Evolutionary conservation across 2,113 vertebrate species (phyloP).

Genomic region (Lagenorhynchus albirostris): DNA sequence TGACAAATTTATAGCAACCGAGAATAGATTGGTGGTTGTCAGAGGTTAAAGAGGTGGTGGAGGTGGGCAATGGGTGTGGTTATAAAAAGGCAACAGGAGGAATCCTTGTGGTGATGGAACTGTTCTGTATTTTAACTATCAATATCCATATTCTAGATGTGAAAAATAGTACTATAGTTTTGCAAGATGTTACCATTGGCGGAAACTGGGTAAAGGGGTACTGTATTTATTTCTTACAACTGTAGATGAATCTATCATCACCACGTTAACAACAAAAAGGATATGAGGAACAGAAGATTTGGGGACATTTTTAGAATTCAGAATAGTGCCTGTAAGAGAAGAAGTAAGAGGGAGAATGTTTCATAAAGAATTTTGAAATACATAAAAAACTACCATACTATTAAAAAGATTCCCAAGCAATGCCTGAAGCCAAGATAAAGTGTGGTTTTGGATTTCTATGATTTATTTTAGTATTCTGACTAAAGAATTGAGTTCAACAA

Average conservation of each 20-base stretch:
- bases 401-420: background rate
- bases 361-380: background rate
- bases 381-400: background rate
- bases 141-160: background rate
- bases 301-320: background rate
- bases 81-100: background rate
- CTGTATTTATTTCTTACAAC: background rate
- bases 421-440: background rate
- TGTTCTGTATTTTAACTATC: background rate
- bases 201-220: background rate
- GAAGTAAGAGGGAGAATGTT: background rate
- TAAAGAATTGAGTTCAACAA: background rate
- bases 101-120: background rate
- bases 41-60: background rate
- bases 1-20: background rate
- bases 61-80: background rate
- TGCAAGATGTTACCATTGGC: background rate
- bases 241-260: background rate
- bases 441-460: background rate
- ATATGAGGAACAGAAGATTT: background rate
- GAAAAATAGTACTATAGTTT: background rate
- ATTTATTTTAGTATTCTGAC: background rate
- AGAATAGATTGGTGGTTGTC: background rate
- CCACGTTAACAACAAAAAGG: background rate
- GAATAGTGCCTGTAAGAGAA: background rate